Base-by-base conservation (phyloP, 2,113 vertebrate species). In the Hirundichthys speculiger region DNA sequence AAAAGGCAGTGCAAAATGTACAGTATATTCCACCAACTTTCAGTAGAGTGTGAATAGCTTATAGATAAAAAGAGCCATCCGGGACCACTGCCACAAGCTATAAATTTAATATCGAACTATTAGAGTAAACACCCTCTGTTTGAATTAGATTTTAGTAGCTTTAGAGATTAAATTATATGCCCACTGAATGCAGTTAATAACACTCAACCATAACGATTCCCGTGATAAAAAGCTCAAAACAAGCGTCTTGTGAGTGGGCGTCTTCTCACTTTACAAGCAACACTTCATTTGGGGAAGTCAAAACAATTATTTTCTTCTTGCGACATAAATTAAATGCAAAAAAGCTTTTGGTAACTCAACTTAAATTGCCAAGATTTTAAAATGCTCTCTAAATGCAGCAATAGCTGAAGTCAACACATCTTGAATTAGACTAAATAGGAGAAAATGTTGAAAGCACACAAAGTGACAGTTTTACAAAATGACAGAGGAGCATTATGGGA, bases 181-280 rank as follows among this genome's bases (percentile, higher is more conserved):
- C 69, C 70, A 69, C 85, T 48, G 54, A 79, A 82, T 71, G 64
- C 11, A 48, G 50, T 79, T 80, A 55, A 82, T 70, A 70, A 24
- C 49, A 55, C 78, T 84, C 43, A 66, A 76, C 56, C 21, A 8
- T 58, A 80, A 81, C n/a, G 71, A 76, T 83, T 69, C 80, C 42
- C 25, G 13, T 77, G 66, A 56, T 73, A 67, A 64, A 70, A 67
- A 63, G 50, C 42, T 49, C 58, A 59, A 78, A 77, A 75, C 73
- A 71, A 63, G 67, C 67, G 41, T 60, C 5, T n/a, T 10, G 14
- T 10, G 14, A 11, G 13, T 3, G 64, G 68, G 62, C 40, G 41
- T 52, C 24, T 43, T 45, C 50, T 38, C 13, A 16, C 39, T 70
- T 57, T 39, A 46, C 48, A 20, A n/a, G n/a, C n/a, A n/a, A n/a